phyloP scores from a whole-genome alignment of 2,797 vertebrate genomes.

The Chaetodon trifasciatus region DNA sequence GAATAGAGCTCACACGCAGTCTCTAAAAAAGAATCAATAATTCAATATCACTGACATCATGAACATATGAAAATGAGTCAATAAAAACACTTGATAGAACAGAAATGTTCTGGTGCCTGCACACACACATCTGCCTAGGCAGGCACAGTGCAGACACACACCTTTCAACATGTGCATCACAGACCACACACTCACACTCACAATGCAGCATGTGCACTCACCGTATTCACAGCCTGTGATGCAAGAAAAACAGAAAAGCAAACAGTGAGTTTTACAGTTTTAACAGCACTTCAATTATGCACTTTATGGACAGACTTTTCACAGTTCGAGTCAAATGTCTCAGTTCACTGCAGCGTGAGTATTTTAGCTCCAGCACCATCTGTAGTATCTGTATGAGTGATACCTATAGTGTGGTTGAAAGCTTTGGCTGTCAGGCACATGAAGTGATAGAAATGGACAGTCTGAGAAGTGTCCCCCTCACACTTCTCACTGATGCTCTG shows the following conservation, averaged over 20 bases:
- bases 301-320: too few species aligned
- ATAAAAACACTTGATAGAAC: neutral
- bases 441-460: neutral
- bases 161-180: neutral
- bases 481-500: fast-evolving
- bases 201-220: neutral
- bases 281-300: neutral
- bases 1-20: fast-evolving
- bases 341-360: neutral
- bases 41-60: neutral
- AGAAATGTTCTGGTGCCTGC: neutral
- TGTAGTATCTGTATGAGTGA: neutral
- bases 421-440: neutral
- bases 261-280: neutral
- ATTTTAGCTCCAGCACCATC: neutral
- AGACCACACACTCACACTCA: neutral
- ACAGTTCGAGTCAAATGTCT: neutral
- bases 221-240: slow-evolving; percentile 31
- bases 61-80: neutral
- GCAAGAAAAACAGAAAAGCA: neutral
- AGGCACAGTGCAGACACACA: neutral
- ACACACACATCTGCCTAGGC: neutral
- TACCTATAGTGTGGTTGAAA: fast-evolving
- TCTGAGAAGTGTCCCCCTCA: fast-evolving
- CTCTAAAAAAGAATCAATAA: neutral